phyloP scores from a whole-genome alignment of 2,888 invertebrate genomes.

The Augochlorella aurata region DNA sequence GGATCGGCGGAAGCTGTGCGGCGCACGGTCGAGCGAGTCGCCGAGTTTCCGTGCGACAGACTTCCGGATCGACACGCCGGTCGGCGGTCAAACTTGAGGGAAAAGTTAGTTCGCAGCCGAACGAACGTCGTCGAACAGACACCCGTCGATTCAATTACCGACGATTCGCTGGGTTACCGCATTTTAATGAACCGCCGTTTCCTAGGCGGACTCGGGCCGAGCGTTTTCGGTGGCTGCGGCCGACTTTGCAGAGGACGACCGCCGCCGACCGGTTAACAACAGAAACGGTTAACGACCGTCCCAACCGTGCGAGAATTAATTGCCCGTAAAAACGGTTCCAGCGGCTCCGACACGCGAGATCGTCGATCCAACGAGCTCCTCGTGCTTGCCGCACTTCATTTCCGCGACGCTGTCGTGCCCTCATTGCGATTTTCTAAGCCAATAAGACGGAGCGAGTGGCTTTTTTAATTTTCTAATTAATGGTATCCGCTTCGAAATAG shows the following conservation, averaged over 20 bases:
- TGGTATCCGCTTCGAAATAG: too few relatives aligned
- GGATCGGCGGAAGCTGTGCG: conserved; percentile 58
- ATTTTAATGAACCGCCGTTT: conserved; percentile 74
- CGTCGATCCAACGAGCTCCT: background rate
- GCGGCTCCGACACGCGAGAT: background rate
- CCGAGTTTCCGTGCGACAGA: conserved; percentile 61
- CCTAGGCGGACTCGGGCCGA: conserved; percentile 50
- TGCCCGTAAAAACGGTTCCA: background rate
- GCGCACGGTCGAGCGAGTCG: conserved; percentile 49
- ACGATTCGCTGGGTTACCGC: conserved; percentile 73
- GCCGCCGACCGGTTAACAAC: background rate
- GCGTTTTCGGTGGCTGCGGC: background rate
- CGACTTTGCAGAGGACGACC: background rate
- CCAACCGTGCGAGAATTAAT: background rate
- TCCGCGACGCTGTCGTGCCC: too few relatives aligned
- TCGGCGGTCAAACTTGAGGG: conserved; percentile 70
- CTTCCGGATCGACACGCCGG: conserved; percentile 68
- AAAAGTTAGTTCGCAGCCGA: conserved; percentile 72
- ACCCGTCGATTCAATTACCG: conserved; percentile 76
- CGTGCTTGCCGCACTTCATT: background rate
- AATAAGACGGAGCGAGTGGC: too few relatives aligned
- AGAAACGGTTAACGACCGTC: background rate
- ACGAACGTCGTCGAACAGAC: conserved; percentile 65
- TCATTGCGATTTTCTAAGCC: background rate
- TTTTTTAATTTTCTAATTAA: too few relatives aligned